Base-by-base conservation (phyloP, 1,140 invertebrate genomes). In the Drosophila lini region DNA sequence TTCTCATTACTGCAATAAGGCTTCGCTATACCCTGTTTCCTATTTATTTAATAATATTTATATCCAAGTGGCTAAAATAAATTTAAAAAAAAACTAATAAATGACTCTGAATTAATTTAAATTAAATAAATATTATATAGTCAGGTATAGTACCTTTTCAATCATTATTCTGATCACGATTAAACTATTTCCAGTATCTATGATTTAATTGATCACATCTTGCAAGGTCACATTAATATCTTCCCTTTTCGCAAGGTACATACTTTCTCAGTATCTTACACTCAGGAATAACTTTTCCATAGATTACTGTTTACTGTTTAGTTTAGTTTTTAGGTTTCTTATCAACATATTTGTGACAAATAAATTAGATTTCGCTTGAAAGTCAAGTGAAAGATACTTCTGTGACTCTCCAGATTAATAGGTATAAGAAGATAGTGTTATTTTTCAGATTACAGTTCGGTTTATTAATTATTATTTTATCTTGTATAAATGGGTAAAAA, bases 281-380 rank as follows among this genome's bases (percentile, higher is more conserved):
- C 5, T 19, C 5, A 7, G 2, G 10, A 32, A 32, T 19, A 32
- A 32, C 7, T 31, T 19, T 52, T 32, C n/a, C 5, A 32, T 52
- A 52, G 10, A 52, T 11, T 34, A 19, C 10, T 52, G 28, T 50
- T 50, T 19, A 34, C 10, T 52, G 28, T 50, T 50, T 19, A 34
- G 3, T 32, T 52, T 34, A 34, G 31, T 34, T 52, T 34, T 50
- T 16, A 16, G 31, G 31, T 11, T 52, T 53, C 50, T 53, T 36
- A 53, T 52, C 50, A 52, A 34, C 36, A 16, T 31, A 13, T 34
- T 22, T 36, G 16, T 53, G 32, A 53, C 16, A 52, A 52, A 52
- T 19, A 8, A 52, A 11, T 7, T 34, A 3, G 5, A 34, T 52
- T 52, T 52, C 16, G 6, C 16, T 19, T 13, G 5, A 52, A 32